Conservation (phyloP, 1,140 invertebrate species). For the Drosophila carrolli region DNA sequence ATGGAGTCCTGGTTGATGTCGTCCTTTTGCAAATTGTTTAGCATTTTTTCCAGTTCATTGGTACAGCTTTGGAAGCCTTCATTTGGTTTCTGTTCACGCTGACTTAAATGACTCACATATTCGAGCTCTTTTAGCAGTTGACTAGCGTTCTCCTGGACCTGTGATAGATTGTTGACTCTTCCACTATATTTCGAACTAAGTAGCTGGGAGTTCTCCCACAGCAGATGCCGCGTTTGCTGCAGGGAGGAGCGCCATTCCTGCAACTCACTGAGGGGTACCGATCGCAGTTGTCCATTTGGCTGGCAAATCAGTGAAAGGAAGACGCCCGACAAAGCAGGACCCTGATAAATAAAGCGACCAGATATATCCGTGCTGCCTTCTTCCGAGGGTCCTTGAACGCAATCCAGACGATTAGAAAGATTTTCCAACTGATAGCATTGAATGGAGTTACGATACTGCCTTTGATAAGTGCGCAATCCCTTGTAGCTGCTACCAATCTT, state of each 20-base stretch:
- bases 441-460: conserved; percentile 42
- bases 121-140: conserved; percentile 65
- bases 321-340: conserved; percentile 51
- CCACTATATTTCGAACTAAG: conserved; percentile 18
- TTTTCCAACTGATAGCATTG: conserved; percentile 68
- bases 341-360: conserved; percentile 61
- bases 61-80: conserved; percentile 49
- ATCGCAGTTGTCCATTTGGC: conserved; percentile 59
- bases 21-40: conserved; percentile 18
- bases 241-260: conserved; percentile 61
- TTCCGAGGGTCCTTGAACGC: conserved; percentile 25
- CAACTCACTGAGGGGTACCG: conserved; percentile 69
- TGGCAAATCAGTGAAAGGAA: conserved; percentile 57
- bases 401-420: conserved; percentile 56
- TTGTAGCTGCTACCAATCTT: conserved; percentile 60
- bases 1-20: conserved; percentile 1
- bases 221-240: conserved; percentile 57
- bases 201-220: conserved; percentile 69
- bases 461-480: conserved; percentile 57
- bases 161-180: conserved; percentile 29
- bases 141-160: conserved; percentile 19
- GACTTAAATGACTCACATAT: conserved; percentile 33
- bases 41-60: conserved; percentile 22
- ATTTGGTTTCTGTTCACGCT: conserved; percentile 30
- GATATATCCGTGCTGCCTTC: conserved; percentile 44